These are phyloP conservation scores for Platyrinchus mystaceus DNA, from an alignment of 2,797 vertebrate species.

Conservation along the genomic window DNA sequence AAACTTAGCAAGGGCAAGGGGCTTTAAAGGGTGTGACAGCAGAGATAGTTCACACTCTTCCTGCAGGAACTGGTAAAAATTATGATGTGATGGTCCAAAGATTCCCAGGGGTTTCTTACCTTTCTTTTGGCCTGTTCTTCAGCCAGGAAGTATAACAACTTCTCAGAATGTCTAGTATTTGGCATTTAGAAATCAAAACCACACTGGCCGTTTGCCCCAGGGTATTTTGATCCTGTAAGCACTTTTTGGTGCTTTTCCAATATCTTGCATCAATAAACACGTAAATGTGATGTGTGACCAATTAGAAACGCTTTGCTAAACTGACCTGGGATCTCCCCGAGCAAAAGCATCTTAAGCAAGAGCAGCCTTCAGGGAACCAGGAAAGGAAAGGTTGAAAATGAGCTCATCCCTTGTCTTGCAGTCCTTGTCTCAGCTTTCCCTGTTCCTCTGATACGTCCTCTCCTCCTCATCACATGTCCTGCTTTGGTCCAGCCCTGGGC, in stretches of 20 bases:
- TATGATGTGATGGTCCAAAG: not conserved
- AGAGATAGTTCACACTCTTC: not conserved
- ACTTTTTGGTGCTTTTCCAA: not conserved
- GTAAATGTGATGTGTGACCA: not conserved
- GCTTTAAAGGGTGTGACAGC: not conserved
- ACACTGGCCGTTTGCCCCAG: not conserved
- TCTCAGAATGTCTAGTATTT: not conserved
- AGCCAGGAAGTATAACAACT: not conserved
- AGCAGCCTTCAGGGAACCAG: not conserved
- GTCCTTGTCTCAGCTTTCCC: not conserved
- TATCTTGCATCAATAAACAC: slow-evolving; percentile 5
- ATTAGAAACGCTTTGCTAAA: not conserved
- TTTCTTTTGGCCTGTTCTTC: not conserved
- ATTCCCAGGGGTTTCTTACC: not conserved
- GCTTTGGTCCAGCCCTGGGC: not conserved
- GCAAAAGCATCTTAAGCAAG: not conserved
- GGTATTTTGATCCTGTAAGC: slow-evolving; percentile 15
- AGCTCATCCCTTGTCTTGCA: not conserved
- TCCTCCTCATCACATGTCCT: not conserved
- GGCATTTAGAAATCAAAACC: slow-evolving; percentile 31
- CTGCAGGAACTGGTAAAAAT: not conserved
- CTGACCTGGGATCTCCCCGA: not conserved
- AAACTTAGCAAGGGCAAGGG: not conserved
- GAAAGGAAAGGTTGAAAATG: slow-evolving; percentile 8
- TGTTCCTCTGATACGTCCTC: not conserved